Percentiles rank a stretch among this genome's conserved stretches.
Conservation (phyloP, 2,888 invertebrate genomes). For the Nemotelus pantherinus region DNA sequence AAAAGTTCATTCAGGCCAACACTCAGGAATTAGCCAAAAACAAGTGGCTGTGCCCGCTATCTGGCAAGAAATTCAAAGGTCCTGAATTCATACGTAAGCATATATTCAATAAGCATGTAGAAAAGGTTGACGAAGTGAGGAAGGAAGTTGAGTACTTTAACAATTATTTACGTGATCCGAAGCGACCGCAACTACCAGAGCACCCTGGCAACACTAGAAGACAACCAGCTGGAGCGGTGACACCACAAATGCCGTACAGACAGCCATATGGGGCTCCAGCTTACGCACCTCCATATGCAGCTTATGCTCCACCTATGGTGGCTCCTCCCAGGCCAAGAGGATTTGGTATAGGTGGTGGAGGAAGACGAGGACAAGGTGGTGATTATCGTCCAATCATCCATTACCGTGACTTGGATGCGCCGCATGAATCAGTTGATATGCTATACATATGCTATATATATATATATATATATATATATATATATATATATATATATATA, state of each 20-base stretch:
- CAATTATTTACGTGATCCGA: conserved; percentile 93
- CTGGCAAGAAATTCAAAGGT: conserved; percentile 98
- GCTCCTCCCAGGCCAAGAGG: conserved; percentile 66
- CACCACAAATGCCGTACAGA: conserved; percentile 53
- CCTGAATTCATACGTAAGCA: conserved; percentile 99
- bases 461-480: too few relatives aligned
- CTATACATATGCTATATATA: too few relatives aligned
- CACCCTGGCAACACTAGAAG: conserved; percentile 69
- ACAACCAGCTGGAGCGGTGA: conserved; percentile 41
- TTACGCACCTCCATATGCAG: conserved; percentile 65
- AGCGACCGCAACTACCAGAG: conserved; percentile 92
- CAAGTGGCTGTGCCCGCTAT: conserved; percentile 98
- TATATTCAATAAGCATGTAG: conserved; percentile 95
- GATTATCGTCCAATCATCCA: conserved; percentile 91
- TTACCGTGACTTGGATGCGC: conserved; percentile 93
- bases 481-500: too few relatives aligned
- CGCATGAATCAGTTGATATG: conserved; percentile 89
- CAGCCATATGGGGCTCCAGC: conserved; percentile 60
- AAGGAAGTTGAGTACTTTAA: conserved; percentile 98
- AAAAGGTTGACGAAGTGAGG: conserved; percentile 96
- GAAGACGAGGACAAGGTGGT: conserved; percentile 70
- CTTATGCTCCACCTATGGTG: conserved; percentile 67
- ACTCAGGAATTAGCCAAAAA: conserved; percentile 97
- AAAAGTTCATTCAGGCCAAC: conserved; percentile 94
- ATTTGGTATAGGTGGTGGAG: conserved; percentile 59